Base-by-base conservation (phyloP, 92 coral and sea anemone genomes). In the Paramuricea clavata region DNA sequence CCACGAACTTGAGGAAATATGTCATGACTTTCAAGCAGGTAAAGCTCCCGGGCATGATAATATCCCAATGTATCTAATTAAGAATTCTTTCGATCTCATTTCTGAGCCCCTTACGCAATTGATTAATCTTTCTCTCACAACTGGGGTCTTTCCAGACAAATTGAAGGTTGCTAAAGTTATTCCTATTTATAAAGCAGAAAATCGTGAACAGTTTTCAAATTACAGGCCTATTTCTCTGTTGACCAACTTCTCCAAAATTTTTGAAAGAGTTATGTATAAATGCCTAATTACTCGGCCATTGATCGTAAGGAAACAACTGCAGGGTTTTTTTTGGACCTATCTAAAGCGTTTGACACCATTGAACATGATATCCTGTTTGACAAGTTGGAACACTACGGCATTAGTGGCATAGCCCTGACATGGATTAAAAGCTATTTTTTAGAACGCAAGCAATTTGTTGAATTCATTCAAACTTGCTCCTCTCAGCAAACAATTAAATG, bases 111-210 rank as follows among this genome's bases (percentile, higher is more conserved):
- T 76, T 41, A 27, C 49, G n/a, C 30, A 77, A 21, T 47, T 86
- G 16, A 67, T 64, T 49, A 77, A 86, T n/a, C n/a, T n/a, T 78
- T 86, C 78, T n/a, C 56, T 86, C 33, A 12, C 7, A 23, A 59
- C 69, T 16, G 80, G 81, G 25, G 49, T 86, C 69, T 86, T 76
- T 71, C 86, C 86, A 16, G 90, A 78, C 42, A 79, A 76, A 68
- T 59, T 86, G 25, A 86, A 78, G 79, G 36, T 81, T 32, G n/a
- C n/a, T n/a, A n/a, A n/a, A n/a, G n/a, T n/a, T n/a, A n/a, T n/a
- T n/a, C n/a, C n/a, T n/a, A n/a, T 65, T 49, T 72, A 87, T 36
- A 36, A 36, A 36, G 42, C 42, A 36, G 42, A 36, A 8, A 2
- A 36, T 8, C 8, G 42, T 36, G 42, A 36, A 36, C 3, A 3